These are phyloP conservation scores for Agonum fuliginosum DNA, from an alignment of 2,888 invertebrate species.

Conservation along the genomic window DNA sequence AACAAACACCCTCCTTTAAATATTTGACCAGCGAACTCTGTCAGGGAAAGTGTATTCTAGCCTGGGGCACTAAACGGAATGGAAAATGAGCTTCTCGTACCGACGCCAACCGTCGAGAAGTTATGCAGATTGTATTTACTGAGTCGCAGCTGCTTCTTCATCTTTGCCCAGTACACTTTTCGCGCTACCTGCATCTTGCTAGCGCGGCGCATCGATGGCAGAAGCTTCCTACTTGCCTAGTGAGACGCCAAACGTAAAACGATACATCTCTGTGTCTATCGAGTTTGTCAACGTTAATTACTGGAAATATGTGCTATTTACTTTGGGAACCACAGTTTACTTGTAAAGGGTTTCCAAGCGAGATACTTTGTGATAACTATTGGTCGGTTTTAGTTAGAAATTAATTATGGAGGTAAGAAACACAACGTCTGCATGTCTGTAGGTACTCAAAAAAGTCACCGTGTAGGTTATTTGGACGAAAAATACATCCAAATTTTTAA, in stretches of 20 bases:
- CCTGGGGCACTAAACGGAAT: conserved; percentile 53
- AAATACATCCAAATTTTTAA: too few relatives aligned
- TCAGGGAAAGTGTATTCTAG: conserved; percentile 45
- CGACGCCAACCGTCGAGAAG: conserved; percentile 49
- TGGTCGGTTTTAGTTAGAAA: too few relatives aligned
- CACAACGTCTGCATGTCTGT: too few relatives aligned
- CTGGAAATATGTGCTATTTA: too few relatives aligned
- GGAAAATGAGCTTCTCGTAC: conserved; percentile 58
- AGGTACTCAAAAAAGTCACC: too few relatives aligned
- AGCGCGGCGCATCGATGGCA: conserved; percentile 8
- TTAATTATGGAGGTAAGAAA: too few relatives aligned
- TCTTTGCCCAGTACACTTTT: conserved; percentile 44
- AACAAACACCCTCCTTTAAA: conserved; percentile 58
- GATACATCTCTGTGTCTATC: too few relatives aligned
- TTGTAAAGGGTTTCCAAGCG: too few relatives aligned
- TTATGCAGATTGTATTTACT: conserved; percentile 60
- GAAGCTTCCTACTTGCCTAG: neutral
- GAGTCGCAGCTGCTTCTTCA: conserved; percentile 57
- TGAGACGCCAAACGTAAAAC: neutral
- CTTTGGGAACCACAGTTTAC: too few relatives aligned
- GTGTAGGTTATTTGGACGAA: too few relatives aligned
- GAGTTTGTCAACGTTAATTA: too few relatives aligned
- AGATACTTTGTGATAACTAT: too few relatives aligned
- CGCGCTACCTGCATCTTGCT: conserved; percentile 12
- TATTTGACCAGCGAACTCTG: conserved; percentile 58